phyloP scores from a whole-genome alignment of 2,888 invertebrate species.

The Clistopyga incitator region DNA sequence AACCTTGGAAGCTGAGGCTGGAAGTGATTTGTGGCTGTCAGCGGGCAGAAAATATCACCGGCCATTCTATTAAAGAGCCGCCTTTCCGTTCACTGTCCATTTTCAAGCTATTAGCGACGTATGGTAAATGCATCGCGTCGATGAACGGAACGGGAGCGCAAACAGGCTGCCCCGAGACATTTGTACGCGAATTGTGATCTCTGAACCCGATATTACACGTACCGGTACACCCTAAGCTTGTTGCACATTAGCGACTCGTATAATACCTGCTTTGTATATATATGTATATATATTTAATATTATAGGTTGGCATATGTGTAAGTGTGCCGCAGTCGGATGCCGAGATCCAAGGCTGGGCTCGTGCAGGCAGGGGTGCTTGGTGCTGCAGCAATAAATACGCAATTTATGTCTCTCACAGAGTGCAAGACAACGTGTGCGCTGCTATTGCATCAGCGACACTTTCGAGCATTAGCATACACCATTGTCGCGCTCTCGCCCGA shows the following conservation, averaged over 20 bases:
- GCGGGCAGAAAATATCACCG: neutral
- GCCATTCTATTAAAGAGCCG: neutral
- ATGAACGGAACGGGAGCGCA: constrained; percentile 69
- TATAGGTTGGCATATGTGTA: neutral
- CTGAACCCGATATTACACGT: constrained; percentile 69
- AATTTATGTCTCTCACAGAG: constrained; percentile 75
- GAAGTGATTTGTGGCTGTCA: constrained; percentile 4
- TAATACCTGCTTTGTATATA: constrained; percentile 32
- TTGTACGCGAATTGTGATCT: constrained; percentile 71
- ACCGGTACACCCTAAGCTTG: constrained; percentile 33
- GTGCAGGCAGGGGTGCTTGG: constrained; percentile 59
- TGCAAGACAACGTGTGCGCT: constrained; percentile 65
- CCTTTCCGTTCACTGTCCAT: constrained; percentile 5
- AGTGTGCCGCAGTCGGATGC: constrained; percentile 21
- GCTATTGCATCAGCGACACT: constrained; percentile 77
- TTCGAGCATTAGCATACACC: constrained; percentile 76
- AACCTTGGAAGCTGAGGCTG: too few relatives aligned
- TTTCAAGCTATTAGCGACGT: constrained; percentile 11
- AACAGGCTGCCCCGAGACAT: constrained; percentile 65
- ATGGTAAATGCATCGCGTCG: constrained; percentile 46
- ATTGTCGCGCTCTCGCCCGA: constrained; percentile 71
- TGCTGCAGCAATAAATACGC: constrained; percentile 75
- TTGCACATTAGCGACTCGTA: constrained; percentile 25
- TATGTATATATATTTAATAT: constrained; percentile 23
- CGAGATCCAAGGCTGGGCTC: constrained; percentile 70